Percentiles rank a stretch among this genome's conserved stretches.
Evolutionary conservation across 2,888 invertebrate species (phyloP).

Genomic region (Nephrocerus scutellatus): DNA sequence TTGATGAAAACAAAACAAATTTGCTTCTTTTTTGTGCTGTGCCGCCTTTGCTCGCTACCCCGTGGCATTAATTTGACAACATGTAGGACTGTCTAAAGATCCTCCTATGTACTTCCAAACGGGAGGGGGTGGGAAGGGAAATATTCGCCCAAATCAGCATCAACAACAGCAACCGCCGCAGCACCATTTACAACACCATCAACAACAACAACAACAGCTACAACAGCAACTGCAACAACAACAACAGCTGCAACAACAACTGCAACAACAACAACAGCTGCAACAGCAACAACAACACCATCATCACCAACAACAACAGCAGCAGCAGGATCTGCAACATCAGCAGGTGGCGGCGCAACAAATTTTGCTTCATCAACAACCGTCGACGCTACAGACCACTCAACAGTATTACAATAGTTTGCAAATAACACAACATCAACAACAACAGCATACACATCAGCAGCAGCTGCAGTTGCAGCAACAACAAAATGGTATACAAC

Average conservation of each 20-base stretch:
- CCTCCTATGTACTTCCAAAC: constrained; percentile 42
- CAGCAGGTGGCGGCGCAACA: constrained; percentile 23
- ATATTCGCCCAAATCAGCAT: constrained; percentile 27
- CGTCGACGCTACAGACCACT: too few relatives aligned
- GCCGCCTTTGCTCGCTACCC: too few relatives aligned
- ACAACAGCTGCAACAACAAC: constrained; percentile 10
- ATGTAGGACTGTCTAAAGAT: constrained; percentile 38
- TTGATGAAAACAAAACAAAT: too few relatives aligned
- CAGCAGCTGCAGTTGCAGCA: constrained; percentile 26
- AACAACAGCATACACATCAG: constrained; percentile 16
- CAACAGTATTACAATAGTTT: constrained; percentile 17
- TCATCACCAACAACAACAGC: constrained; percentile 20
- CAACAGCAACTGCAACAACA: constrained; percentile 23
- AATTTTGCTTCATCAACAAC: constrained; percentile 17
- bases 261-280: constrained; percentile 14
- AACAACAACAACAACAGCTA: constrained; percentile 32
- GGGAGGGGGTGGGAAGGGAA: constrained; percentile 47
- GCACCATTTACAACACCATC: constrained; percentile 22
- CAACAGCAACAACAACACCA: constrained; percentile 8
- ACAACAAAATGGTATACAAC: constrained; percentile 23
- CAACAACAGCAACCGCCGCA: constrained; percentile 36
- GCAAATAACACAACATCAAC: constrained; percentile 22
- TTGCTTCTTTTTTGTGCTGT: too few relatives aligned
- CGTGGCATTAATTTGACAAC: too few relatives aligned
- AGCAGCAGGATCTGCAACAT: constrained; percentile 21